Evolutionary conservation across 2,113 vertebrate genomes (phyloP), one percentile per base, ranked within the genome.

Genomic region (Ramphastos sulfuratus): DNA sequence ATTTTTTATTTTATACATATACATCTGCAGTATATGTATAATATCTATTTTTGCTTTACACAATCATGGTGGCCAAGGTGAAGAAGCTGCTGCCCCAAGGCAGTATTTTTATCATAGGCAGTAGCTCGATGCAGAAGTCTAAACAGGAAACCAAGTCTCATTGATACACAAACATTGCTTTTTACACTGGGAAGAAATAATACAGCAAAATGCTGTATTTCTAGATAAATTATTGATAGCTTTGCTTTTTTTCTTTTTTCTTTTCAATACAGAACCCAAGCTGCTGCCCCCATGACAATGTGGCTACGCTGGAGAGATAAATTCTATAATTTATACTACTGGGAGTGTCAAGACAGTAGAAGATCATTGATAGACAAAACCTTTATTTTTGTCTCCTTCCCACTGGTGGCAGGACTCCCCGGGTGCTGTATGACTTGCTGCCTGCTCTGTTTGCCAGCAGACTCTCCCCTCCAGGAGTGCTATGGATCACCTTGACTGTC

Each of bases 401-500:
- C 72, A 77, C 56, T 19, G 8, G 0, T 50, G 42, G 60, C 0
- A 15, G 82, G 58, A 33, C 87, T 87, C 75, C 67, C 69, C 21
- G 28, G 60, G 60, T 54, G 48, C 64, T 30, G 28, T 21, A 25
- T 23, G 64, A 60, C 61, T 80, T 60, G 52, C 75, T 2, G 15
- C 58, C 82, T 81, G 61, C 67, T 81, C 79, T 31, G n/a, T 59
- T 91, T 89, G 87, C 76, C 85, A 83, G 82, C 76, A 91, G 60
- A 75, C 66, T 93, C 91, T 71, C n/a, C 85, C 91, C 86, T 87
- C 70, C 71, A 85, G 76, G 85, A 67, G 37, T 24, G 35, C 72
- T 56, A 88, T 73, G 88, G 65, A 96, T 97, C 95, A 97, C 96
- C 97, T 96, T 96, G 94, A 93, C 82, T 87, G 76, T 82, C 19